Percentiles rank a stretch among this genome's conserved stretches.
These are phyloP conservation scores for Drosophila hydei DNA, from an alignment of 1,140 invertebrate species.

Conservation along the genomic window DNA sequence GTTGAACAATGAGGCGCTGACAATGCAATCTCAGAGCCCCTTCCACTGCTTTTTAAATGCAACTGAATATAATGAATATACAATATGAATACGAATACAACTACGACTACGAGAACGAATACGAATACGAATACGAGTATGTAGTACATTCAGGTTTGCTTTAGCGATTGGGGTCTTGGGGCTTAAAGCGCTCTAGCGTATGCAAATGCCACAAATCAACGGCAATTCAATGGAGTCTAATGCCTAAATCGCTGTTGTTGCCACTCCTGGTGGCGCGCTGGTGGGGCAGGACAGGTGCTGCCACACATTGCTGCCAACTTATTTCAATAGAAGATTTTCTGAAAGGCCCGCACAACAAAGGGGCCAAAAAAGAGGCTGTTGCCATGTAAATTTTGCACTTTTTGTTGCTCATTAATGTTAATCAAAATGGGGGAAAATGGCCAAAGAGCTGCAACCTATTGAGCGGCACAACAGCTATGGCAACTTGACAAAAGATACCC, in stretches of 20 bases:
- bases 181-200: constrained; percentile 33
- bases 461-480: not conserved
- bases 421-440: constrained; percentile 67
- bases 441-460: constrained; percentile 9
- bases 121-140: too few species aligned
- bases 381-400: constrained; percentile 79
- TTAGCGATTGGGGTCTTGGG: constrained; percentile 31
- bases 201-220: constrained; percentile 65
- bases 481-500: constrained; percentile 5
- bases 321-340: constrained; percentile 63
- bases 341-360: constrained; percentile 61
- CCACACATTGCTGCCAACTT: constrained; percentile 60
- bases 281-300: constrained; percentile 19
- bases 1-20: constrained; percentile 75
- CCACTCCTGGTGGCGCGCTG: not conserved
- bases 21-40: constrained; percentile 55
- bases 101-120: too few species aligned
- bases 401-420: constrained; percentile 79
- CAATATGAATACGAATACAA: constrained; percentile 20
- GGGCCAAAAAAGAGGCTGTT: constrained; percentile 41
- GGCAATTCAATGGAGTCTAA: constrained; percentile 73
- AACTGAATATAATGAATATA: constrained; percentile 61
- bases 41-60: constrained; percentile 46
- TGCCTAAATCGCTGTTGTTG: constrained; percentile 76
- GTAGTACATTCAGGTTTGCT: constrained; percentile 24